Evolutionary conservation across 92 coral and sea anemone species (phyloP), one percentile per base, ranked within the genome.

Genomic region (Umimayanthus kanabou): DNA sequence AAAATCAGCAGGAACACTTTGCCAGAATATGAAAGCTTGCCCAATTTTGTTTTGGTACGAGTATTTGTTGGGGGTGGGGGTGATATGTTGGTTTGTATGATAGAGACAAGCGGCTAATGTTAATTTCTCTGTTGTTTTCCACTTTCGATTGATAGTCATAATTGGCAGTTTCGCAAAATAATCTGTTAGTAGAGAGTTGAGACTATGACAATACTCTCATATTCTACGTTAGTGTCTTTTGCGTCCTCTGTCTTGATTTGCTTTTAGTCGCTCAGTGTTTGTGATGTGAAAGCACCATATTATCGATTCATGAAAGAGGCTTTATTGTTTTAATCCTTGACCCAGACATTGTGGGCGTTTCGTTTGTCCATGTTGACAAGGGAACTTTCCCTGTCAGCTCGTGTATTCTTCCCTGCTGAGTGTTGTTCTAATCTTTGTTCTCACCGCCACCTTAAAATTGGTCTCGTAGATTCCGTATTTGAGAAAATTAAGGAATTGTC

Each of bases 371-470:
- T 43, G 4, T 53, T 73, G 23, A n/a, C 66, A 11, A 70, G 78
- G 87, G 87, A 83, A 28, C 26, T 69, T 69, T 29, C 78, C 79
- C 77, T 70, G 15, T 69, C 79, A 37, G 30, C 9, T 45, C 16
- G 5, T 5, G 6, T n/a, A 26, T 18, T 25, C 30, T 67, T n/a
- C 50, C 72, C 50, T 29, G 55, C 53, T 83, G 87, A 43, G 15
- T 23, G 23, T 10, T 26, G 23, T 43, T 55, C 9, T 20, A 9
- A 47, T 39, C 78, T 83, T 70, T 70, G 78, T 67, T 70, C 87
- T 83, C 47, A 20, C 77, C 61, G 57, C 65, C 26, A 69, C 39
- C 79, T 71, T 15, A 7, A 42, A 40, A 29, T 26, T 25, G 25
- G 77, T 16, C 53, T 45, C 22, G 22, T 69, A 69, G 3, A 43